phyloP scores from a whole-genome alignment of 2,113 vertebrate genomes.

The Nematolebias whitei region DNA sequence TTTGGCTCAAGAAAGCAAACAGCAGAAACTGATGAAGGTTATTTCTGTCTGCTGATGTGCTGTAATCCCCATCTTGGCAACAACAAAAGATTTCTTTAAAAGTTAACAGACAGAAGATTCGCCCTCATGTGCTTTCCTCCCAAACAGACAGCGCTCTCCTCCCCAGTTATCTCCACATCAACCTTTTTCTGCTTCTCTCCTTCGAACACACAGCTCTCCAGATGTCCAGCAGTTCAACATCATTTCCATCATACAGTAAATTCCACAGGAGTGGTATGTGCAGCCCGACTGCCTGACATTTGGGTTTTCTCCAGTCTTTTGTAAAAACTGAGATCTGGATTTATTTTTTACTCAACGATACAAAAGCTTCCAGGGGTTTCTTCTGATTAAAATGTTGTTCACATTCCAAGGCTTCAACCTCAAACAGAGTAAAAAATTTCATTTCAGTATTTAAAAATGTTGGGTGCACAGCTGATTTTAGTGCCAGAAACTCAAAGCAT shows the following conservation, averaged over 20 bases:
- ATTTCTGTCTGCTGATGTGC: constrained; percentile 43
- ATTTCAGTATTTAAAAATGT: constrained; percentile 57
- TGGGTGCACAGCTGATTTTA: constrained; percentile 33
- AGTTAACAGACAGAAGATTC: constrained; percentile 45
- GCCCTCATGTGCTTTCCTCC: constrained; percentile 51
- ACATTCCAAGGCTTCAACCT: constrained; percentile 44
- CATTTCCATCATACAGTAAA: constrained; percentile 68
- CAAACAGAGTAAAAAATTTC: constrained; percentile 51
- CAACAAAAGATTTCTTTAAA: constrained; percentile 43
- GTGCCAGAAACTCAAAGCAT: constrained; percentile 20
- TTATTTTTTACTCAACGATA: constrained; percentile 49
- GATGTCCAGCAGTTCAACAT: constrained; percentile 75
- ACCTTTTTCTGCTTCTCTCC: constrained; percentile 46
- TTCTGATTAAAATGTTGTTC: constrained; percentile 65
- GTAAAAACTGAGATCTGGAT: constrained; percentile 46
- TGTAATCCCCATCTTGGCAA: constrained; percentile 49
- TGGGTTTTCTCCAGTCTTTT: constrained; percentile 48
- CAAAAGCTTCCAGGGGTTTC: constrained; percentile 46
- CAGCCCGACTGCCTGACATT: constrained; percentile 41
- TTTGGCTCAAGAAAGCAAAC: constrained; percentile 44
- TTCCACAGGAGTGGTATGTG: constrained; percentile 64
- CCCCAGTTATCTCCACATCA: constrained; percentile 53
- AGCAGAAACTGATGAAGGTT: constrained; percentile 37
- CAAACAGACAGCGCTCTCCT: constrained; percentile 37
- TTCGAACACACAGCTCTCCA: constrained; percentile 55